A percentile compares a stretch with the other conserved stretches of the same genome.
Conservation (phyloP, 2,888 invertebrate species). For the Drosophila niveifrons region DNA sequence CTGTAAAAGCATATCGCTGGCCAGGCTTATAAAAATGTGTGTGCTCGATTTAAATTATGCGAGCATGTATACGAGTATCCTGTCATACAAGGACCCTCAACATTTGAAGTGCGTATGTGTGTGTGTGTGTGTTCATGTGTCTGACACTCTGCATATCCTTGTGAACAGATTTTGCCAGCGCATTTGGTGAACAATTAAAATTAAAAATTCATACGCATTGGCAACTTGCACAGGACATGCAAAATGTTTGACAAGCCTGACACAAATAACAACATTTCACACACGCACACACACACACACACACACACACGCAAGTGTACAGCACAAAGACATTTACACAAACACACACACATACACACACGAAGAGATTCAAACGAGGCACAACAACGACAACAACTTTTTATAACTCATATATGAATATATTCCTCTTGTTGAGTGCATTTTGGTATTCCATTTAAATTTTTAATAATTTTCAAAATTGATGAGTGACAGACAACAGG, state of each 20-base stretch:
- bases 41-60: constrained; percentile 49
- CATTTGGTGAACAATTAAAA: constrained; percentile 79
- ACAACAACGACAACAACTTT: constrained; percentile 15
- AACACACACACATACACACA: constrained; percentile 12
- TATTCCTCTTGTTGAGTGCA: constrained; percentile 64
- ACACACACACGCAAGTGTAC: constrained; percentile 13
- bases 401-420: constrained; percentile 38
- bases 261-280: constrained; percentile 65
- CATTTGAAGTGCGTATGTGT: neutral
- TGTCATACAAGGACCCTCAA: constrained; percentile 9
- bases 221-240: constrained; percentile 56
- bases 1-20: constrained; percentile 5
- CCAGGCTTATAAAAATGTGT: constrained; percentile 37
- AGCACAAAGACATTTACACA: constrained; percentile 4
- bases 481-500: constrained; percentile 67
- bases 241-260: constrained; percentile 75
- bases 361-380: neutral
- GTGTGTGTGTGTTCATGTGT: constrained; percentile 8
- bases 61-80: constrained; percentile 35
- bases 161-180: constrained; percentile 69
- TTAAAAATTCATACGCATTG: constrained; percentile 74
- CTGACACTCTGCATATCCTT: constrained; percentile 27
- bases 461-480: constrained; percentile 82
- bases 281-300: constrained; percentile 35
- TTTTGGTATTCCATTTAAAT: constrained; percentile 81